Evolutionary conservation across 2,113 vertebrate species (phyloP).

Genomic region (Buteo buteo): DNA sequence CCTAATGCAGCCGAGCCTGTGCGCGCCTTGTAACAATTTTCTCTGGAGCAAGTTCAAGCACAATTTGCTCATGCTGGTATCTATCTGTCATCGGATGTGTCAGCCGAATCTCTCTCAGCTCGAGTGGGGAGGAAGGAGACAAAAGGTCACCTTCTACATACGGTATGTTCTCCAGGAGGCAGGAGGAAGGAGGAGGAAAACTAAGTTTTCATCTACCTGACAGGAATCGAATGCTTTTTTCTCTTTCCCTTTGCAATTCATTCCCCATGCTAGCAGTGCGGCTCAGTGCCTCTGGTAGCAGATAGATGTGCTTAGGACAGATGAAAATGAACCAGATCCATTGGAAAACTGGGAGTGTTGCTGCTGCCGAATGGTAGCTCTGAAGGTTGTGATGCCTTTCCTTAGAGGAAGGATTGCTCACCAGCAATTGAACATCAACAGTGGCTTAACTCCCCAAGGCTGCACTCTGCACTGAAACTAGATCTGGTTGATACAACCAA

Average conservation of each 20-base stretch:
- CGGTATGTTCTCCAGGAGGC: neutral
- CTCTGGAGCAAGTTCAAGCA: constrained; percentile 34
- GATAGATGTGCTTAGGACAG: neutral
- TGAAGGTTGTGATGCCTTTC: neutral
- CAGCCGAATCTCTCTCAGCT: neutral
- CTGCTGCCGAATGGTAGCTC: neutral
- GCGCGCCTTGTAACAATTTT: neutral
- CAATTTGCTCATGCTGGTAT: constrained; percentile 9
- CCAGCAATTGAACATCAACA: neutral
- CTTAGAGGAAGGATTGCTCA: neutral
- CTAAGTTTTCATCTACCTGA: neutral
- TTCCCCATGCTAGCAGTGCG: rapidly evolving
- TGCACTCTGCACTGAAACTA: neutral
- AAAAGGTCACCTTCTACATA: constrained; percentile 5
- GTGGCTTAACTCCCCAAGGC: neutral
- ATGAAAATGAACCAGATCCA: neutral
- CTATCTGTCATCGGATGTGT: neutral
- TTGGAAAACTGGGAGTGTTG: rapidly evolving
- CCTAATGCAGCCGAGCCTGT: neutral
- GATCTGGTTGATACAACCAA: neutral
- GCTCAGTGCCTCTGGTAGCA: neutral
- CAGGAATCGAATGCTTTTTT: rapidly evolving
- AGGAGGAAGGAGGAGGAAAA: neutral
- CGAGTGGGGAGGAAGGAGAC: neutral
- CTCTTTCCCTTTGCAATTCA: neutral